Percentiles rank a stretch among this genome's conserved stretches.
Evolutionary conservation across 2,797 vertebrate genomes (phyloP).

Genomic region (Chaetodon trifasciatus): DNA sequence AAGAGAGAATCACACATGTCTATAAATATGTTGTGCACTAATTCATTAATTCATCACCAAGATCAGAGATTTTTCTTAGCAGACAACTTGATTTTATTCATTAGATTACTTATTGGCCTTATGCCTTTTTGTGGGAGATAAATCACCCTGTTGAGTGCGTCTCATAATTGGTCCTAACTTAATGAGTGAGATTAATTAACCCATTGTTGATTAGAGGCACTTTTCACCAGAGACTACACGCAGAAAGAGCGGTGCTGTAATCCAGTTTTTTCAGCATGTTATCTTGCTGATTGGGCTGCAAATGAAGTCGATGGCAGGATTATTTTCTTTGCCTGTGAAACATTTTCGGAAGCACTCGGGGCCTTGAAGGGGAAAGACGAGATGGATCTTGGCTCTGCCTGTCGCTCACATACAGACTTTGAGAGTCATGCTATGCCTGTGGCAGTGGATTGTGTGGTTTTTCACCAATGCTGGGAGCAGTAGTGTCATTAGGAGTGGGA

Average conservation of each 20-base stretch:
- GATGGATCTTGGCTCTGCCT: slow-evolving; percentile 21
- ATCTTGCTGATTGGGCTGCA: slow-evolving; percentile 45
- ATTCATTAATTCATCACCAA: slow-evolving; percentile 43
- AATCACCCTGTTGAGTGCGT: slow-evolving; percentile 69
- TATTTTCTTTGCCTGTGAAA: slow-evolving; percentile 30
- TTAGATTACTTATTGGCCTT: slow-evolving; percentile 54
- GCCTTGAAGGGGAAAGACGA: background rate
- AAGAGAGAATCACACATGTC: slow-evolving; percentile 45
- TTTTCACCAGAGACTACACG: slow-evolving; percentile 61
- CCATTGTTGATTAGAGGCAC: slow-evolving; percentile 64
- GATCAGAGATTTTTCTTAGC: slow-evolving; percentile 16
- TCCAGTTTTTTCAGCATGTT: slow-evolving; percentile 46
- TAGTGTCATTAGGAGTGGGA: slow-evolving; percentile 51
- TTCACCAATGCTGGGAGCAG: slow-evolving; percentile 30
- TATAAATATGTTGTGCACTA: slow-evolving; percentile 37
- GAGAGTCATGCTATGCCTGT: slow-evolving; percentile 20
- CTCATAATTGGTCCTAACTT: slow-evolving; percentile 77
- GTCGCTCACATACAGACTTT: slow-evolving; percentile 12
- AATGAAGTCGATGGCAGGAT: slow-evolving; percentile 31
- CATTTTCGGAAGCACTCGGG: slow-evolving; percentile 25
- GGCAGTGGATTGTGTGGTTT: slow-evolving; percentile 51
- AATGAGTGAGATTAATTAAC: slow-evolving; percentile 79
- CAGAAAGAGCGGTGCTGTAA: slow-evolving; percentile 29
- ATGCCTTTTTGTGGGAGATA: slow-evolving; percentile 42
- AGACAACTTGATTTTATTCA: slow-evolving; percentile 44